A percentile compares a stretch with the other conserved stretches of the same genome.
Evolutionary conservation across 2,113 vertebrate genomes (phyloP).

Genomic region (Pseudonaja textilis): DNA sequence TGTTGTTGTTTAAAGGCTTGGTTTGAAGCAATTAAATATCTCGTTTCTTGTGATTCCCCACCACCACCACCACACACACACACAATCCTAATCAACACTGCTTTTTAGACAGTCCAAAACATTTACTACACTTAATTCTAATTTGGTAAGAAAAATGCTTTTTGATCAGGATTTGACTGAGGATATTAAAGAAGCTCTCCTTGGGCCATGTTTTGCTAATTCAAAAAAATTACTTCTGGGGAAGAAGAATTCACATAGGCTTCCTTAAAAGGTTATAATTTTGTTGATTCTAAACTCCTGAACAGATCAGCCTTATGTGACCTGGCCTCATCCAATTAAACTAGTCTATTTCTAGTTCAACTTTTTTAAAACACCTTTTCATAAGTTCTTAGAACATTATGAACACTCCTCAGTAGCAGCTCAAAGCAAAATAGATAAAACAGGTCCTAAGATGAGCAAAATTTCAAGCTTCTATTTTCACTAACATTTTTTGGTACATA

Average conservation of each 20-base stretch:
- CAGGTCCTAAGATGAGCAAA: not conserved
- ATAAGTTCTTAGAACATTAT: not conserved
- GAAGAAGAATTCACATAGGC: not conserved
- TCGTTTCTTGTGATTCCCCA: not conserved
- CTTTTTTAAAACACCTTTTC: not conserved
- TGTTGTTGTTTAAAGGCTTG: not conserved
- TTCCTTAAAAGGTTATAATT: not conserved
- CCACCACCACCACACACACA: too few species aligned
- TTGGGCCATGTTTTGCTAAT: not conserved
- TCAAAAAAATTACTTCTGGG: not conserved
- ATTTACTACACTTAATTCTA: too few species aligned
- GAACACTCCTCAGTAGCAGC: not conserved
- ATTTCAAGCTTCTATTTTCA: not conserved
- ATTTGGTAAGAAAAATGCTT: not conserved
- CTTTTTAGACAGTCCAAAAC: not conserved
- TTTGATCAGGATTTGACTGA: not conserved
- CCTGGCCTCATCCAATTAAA: not conserved
- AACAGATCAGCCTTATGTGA: not conserved
- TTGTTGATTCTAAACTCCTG: not conserved
- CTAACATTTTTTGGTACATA: not conserved
- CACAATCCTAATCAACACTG: too few species aligned
- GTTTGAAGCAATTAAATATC: not conserved
- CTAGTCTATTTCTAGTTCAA: not conserved
- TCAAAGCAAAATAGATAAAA: not conserved
- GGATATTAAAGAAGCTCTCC: too few species aligned